Percentiles rank a stretch among this genome's conserved stretches.
Conservation (phyloP, 2,113 vertebrate species). For the Galbula dea region DNA sequence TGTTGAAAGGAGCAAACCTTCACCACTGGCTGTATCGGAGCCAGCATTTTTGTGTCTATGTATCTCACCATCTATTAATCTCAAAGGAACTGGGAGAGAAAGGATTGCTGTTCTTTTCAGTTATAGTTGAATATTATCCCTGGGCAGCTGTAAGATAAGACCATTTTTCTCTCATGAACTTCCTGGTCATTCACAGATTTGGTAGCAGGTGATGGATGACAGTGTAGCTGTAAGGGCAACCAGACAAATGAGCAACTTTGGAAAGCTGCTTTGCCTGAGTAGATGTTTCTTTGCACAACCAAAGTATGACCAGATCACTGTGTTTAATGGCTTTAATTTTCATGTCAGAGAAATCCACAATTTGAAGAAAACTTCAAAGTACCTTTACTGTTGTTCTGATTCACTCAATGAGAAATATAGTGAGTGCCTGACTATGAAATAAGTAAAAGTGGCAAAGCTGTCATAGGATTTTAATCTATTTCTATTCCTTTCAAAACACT, state of each 20-base stretch:
- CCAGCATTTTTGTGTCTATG: not conserved
- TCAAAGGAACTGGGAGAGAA: not conserved
- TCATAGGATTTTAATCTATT: not conserved
- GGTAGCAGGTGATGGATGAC: not conserved
- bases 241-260: not conserved
- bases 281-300: not conserved
- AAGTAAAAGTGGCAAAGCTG: not conserved
- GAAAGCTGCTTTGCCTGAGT: not conserved
- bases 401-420: not conserved
- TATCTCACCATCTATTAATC: not conserved
- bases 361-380: not conserved
- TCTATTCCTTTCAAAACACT: not conserved
- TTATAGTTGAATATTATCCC: not conserved
- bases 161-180: not conserved
- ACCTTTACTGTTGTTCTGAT: not conserved
- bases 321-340: not conserved
- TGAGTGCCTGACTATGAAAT: not conserved
- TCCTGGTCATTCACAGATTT: not conserved
- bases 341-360: not conserved
- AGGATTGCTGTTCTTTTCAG: not conserved
- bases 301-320: fast-evolving
- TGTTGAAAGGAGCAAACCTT: not conserved
- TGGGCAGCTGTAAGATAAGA: not conserved
- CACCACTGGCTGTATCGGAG: fast-evolving
- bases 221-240: not conserved